Evolutionary conservation across 2,797 vertebrate species (phyloP).

Genomic region (Halcyon badia): DNA sequence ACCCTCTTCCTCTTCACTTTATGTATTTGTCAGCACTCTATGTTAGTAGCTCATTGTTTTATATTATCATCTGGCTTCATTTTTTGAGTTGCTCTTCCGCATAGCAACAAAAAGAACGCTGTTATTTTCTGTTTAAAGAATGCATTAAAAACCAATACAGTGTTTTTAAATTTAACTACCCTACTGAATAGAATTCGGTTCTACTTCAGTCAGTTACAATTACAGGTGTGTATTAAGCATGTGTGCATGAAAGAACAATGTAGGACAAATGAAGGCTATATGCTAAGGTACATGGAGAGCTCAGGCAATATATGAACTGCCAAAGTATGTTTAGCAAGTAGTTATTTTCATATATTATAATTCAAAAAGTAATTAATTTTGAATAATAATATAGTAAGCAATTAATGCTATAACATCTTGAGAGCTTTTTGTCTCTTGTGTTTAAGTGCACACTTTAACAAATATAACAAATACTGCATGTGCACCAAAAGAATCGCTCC

Average conservation of each 20-base stretch:
- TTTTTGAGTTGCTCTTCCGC: background rate
- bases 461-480: background rate
- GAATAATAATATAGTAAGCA: background rate
- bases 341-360: background rate
- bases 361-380: background rate
- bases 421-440: background rate
- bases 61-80: background rate
- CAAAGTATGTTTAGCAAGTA: background rate
- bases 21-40: background rate
- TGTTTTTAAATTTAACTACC: background rate
- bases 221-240: background rate
- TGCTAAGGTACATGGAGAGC: rapidly evolving
- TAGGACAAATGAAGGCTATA: background rate
- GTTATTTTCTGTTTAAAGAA: background rate
- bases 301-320: background rate
- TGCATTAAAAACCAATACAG: background rate
- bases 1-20: background rate
- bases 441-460: background rate
- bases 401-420: background rate
- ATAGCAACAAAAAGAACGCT: background rate
- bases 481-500: background rate
- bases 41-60: background rate
- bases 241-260: background rate
- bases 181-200: background rate
- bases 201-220: background rate